Evolutionary conservation across 2,113 vertebrate genomes (phyloP).

Genomic region (Odocoileus virginianus): DNA sequence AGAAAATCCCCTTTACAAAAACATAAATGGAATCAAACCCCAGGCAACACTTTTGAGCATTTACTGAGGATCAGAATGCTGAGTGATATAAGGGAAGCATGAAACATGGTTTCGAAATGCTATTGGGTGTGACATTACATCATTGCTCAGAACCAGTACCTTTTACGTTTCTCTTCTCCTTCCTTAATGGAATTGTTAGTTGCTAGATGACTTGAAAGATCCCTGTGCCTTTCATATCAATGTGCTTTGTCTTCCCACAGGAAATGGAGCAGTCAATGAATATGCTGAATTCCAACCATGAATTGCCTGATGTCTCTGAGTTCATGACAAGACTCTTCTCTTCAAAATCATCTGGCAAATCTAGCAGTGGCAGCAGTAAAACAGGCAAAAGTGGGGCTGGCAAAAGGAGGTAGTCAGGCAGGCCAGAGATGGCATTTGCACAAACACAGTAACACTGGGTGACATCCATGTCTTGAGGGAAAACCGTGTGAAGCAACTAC

Average conservation of each 20-base stretch:
- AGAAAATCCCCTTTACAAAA: slow-evolving; percentile 18
- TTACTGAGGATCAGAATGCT: not conserved
- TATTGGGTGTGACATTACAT: not conserved
- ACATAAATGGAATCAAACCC: not conserved
- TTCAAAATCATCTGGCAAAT: slow-evolving; percentile 95
- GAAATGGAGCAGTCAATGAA: slow-evolving; percentile 99
- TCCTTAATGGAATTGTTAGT: not conserved
- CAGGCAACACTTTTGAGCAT: not conserved
- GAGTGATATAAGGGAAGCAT: not conserved
- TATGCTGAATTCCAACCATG: slow-evolving; percentile 99
- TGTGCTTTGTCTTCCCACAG: slow-evolving; percentile 76
- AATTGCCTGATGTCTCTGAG: slow-evolving; percentile 97
- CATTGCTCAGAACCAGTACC: not conserved
- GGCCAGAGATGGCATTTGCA: slow-evolving; percentile 68
- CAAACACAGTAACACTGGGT: slow-evolving; percentile 62
- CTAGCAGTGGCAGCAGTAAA: slow-evolving; percentile 87
- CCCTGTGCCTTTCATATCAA: not conserved
- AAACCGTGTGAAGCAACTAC: slow-evolving; percentile 76
- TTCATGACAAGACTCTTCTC: slow-evolving; percentile 99
- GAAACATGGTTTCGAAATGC: not conserved
- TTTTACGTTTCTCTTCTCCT: not conserved
- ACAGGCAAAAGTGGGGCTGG: slow-evolving; percentile 88
- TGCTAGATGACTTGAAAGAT: not conserved
- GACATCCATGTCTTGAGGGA: slow-evolving; percentile 70
- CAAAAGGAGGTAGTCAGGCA: slow-evolving; percentile 94